These are phyloP conservation scores for Theretra japonica DNA, from an alignment of 2,888 invertebrate species.

Conservation along the genomic window DNA sequence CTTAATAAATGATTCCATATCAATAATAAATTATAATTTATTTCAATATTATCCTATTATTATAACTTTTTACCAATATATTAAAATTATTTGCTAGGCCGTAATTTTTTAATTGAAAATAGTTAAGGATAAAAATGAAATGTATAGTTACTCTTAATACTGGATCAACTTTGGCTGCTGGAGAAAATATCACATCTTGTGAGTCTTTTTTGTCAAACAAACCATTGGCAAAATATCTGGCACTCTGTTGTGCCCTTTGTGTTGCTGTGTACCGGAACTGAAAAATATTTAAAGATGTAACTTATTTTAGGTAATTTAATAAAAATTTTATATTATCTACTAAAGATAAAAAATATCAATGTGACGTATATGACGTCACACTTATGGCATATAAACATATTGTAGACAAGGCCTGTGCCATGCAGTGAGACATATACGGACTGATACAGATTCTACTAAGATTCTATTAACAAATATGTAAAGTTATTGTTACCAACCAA, in stretches of 20 bases:
- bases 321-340: too few relatives aligned
- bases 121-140: conserved; percentile 11
- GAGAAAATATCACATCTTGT: conserved; percentile 86
- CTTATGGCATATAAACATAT: too few relatives aligned
- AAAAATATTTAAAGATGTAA: conserved; percentile 45
- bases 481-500: conserved; percentile 68
- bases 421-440: too few relatives aligned
- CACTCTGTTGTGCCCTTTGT: conserved; percentile 90
- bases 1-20: conserved; percentile 1
- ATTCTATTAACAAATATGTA: conserved; percentile 1
- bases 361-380: too few relatives aligned
- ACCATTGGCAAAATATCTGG: conserved; percentile 89
- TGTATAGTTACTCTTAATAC: conserved; percentile 86
- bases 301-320: neutral
- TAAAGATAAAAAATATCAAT: too few relatives aligned
- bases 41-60: too few relatives aligned
- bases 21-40: conserved; percentile 12
- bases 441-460: too few relatives aligned
- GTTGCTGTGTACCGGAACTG: conserved; percentile 92
- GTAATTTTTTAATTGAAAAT: conserved; percentile 31
- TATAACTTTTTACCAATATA: neutral
- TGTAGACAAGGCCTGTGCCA: too few relatives aligned
- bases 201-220: conserved; percentile 88
- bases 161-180: conserved; percentile 86
- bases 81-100: too few relatives aligned